Base-by-base conservation (phyloP, 2,888 invertebrate genomes). In the Miltochrista miniata region DNA sequence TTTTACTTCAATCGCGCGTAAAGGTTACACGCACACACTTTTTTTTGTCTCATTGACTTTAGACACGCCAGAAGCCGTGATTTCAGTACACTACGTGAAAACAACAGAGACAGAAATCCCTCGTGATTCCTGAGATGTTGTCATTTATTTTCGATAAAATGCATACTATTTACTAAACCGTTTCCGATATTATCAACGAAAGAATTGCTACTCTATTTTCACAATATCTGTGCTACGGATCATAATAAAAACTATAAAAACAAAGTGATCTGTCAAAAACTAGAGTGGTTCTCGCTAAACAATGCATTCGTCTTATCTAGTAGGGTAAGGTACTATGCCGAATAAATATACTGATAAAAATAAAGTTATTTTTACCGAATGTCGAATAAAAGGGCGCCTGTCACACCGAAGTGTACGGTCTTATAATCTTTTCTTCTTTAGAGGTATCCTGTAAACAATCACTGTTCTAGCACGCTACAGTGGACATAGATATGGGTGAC, bases 341-440 rank as follows among this genome's bases (percentile, higher is more conserved):
- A 83, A 88, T 87, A 87, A 85, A 89, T 85, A 87, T 70, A 70
- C 74, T 75, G 84, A 89, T 87, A 89, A 88, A 86, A 88, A 84
- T 82, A 84, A 85, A 85, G 77, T 85, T 87, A 84, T 88, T 88
- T 86, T 83, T 85, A 44, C 79, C 76, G 76, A 85, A 83, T 75
- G 77, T 83, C 81, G 83, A 85, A 84, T 80, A 77, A 71, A 71
- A 75, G 66, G 55, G 43, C 18, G 41, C 1, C 0, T 60, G 48
- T 84, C 48, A 87, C 85, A 88, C 88, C 79, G 77, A 59, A 7
- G 40, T 33, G 68, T 59, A 49, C 50, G 7, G 2, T 44, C 30
- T 14, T 11, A 15, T n/a, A 13, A 7, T 29, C 8, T 0, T 18
- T 42, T 24, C 4, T 24, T 24, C n/a, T 24, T 14, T 30, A 7